phyloP scores from a whole-genome alignment of 1,140 invertebrate species.

The Drosophila littoralis region DNA sequence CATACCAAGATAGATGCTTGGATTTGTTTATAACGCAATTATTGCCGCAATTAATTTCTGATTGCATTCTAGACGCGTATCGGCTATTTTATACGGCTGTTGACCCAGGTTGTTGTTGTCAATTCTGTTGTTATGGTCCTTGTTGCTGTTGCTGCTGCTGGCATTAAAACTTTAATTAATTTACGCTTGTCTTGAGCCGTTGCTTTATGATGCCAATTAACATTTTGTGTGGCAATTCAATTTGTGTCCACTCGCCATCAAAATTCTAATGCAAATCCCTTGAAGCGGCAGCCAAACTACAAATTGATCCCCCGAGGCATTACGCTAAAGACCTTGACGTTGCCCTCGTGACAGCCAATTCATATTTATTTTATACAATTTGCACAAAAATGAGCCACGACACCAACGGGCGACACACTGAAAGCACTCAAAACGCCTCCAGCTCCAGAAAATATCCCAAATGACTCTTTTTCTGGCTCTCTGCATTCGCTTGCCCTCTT shows the following conservation, averaged over 20 bases:
- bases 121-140: slow-evolving; percentile 5
- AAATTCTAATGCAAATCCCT: slow-evolving; percentile 43
- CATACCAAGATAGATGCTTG: slow-evolving; percentile 21
- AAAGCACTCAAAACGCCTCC: slow-evolving; percentile 24
- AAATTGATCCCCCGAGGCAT: slow-evolving; percentile 37
- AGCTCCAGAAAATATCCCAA: slow-evolving; percentile 24
- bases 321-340: slow-evolving; percentile 15
- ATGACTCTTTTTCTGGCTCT: slow-evolving; percentile 27
- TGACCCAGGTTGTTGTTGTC: slow-evolving; percentile 8
- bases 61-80: slow-evolving; percentile 56
- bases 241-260: slow-evolving; percentile 34
- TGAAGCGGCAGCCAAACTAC: background rate
- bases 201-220: slow-evolving; percentile 71
- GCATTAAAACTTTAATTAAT: slow-evolving; percentile 65
- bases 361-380: slow-evolving; percentile 53
- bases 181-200: slow-evolving; percentile 35
- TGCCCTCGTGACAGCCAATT: slow-evolving; percentile 22
- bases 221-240: slow-evolving; percentile 62
- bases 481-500: background rate
- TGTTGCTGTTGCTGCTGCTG: slow-evolving; percentile 17
- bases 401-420: slow-evolving; percentile 12
- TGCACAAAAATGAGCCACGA: slow-evolving; percentile 16
- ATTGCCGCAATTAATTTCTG: slow-evolving; percentile 79
- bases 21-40: slow-evolving; percentile 80
- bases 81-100: slow-evolving; percentile 15